Evolutionary conservation across 64 coral and sea anemone genomes (phyloP).

Genomic region (Dendrophyllia cribrosa): DNA sequence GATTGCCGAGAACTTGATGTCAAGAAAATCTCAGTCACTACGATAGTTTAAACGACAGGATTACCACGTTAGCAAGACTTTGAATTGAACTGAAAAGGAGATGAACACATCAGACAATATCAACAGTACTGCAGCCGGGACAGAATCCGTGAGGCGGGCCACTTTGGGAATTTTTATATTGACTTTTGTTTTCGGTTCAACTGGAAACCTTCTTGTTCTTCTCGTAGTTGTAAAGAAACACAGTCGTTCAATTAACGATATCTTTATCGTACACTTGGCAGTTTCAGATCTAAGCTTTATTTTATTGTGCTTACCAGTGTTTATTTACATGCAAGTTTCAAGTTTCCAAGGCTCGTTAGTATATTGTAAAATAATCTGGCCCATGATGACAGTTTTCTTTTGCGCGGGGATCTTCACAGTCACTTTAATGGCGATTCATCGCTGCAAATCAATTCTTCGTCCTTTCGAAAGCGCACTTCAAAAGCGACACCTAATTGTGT

Average conservation of each 20-base stretch:
- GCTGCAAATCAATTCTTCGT: constrained; percentile 59
- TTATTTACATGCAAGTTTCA: constrained; percentile 56
- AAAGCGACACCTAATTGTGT: constrained; percentile 27
- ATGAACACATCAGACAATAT: background rate
- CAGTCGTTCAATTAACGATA: constrained; percentile 61
- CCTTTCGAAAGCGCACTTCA: constrained; percentile 38
- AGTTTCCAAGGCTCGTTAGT: constrained; percentile 40
- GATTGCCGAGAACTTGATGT: background rate
- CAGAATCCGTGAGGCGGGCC: background rate
- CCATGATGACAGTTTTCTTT: constrained; percentile 51
- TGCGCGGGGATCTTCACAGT: constrained; percentile 69
- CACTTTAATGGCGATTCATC: constrained; percentile 67
- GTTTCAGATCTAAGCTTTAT: constrained; percentile 68
- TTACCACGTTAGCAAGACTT: background rate
- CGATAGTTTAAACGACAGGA: background rate
- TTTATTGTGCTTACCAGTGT: constrained; percentile 51
- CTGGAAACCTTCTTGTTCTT: constrained; percentile 59
- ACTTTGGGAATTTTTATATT: constrained; percentile 41
- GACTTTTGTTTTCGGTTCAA: constrained; percentile 49
- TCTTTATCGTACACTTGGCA: constrained; percentile 64
- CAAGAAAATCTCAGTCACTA: background rate
- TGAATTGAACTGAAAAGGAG: background rate
- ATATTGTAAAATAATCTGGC: constrained; percentile 70
- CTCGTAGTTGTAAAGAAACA: constrained; percentile 42
- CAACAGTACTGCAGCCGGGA: background rate